These are phyloP conservation scores for Umimayanthus kanabou DNA, from an alignment of 92 coral and sea anemone species.

Conservation along the genomic window DNA sequence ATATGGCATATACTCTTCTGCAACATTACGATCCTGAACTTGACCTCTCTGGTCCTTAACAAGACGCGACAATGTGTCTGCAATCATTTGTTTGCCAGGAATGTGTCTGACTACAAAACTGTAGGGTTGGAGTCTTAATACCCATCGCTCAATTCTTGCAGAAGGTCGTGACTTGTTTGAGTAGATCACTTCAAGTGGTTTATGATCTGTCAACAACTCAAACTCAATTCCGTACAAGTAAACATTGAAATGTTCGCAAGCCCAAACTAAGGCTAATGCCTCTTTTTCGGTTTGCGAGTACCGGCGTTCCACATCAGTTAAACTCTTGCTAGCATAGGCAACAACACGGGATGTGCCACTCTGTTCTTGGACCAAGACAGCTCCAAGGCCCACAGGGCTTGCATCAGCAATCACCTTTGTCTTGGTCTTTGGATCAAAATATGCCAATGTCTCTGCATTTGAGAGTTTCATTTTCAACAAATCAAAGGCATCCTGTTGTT, in stretches of 20 bases:
- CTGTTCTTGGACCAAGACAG: constrained; percentile 43
- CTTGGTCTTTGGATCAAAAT: constrained; percentile 46
- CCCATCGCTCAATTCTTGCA: constrained; percentile 49
- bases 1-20: constrained; percentile 54
- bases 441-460: constrained; percentile 54
- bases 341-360: constrained; percentile 46
- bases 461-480: constrained; percentile 41
- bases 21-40: constrained; percentile 35
- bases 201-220: constrained; percentile 44
- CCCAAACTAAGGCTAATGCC: constrained; percentile 40
- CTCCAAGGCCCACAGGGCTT: constrained; percentile 66
- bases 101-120: constrained; percentile 54
- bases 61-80: constrained; percentile 46
- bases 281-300: constrained; percentile 45
- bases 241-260: constrained; percentile 34
- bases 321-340: constrained; percentile 47
- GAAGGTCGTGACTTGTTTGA: constrained; percentile 30
- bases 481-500: constrained; percentile 27
- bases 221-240: constrained; percentile 42
- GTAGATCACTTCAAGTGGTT: constrained; percentile 41
- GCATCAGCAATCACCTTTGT: constrained; percentile 55
- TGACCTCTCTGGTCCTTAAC: constrained; percentile 14
- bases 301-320: constrained; percentile 46
- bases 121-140: constrained; percentile 61
- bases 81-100: constrained; percentile 58